Base-by-base conservation (phyloP, 2,797 vertebrate genomes). In the Neosalanx taihuensis region DNA sequence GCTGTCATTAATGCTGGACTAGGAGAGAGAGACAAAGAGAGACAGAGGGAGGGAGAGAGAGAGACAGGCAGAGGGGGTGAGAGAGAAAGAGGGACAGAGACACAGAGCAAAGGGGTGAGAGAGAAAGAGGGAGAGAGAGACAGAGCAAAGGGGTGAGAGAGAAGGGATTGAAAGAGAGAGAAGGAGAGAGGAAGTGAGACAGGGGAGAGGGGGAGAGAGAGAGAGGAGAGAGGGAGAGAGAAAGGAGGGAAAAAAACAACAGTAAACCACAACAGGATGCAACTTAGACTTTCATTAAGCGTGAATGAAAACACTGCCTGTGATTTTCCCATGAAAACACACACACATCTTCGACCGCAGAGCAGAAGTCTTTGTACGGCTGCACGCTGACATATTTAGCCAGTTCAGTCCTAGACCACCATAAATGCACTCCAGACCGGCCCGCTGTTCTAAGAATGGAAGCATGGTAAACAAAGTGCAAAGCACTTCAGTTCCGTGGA, bases 1-100 rank as follows among this genome's bases (percentile, higher is more conserved):
- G 7, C 89, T 86, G 0, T 99, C 98, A 0, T 94, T 97, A 85
- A 98, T 97, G 78, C 90, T 92, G 1, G 95, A 97, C 97, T 99
- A 81, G 30, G 31, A 64, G 31, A 69, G 29, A 53, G 64, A 56
- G n/a, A 35, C n/a, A 41, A 13, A 49, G 33, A 35, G 17, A 80
- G 31, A 26, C 3, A n/a, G 20, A 62, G 23, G n/a, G 67, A 67
- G 29, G 12, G 31, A 51, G 56, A 12, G 64, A 49, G 64, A 66
- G 64, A 58, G 51, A 58, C 51, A 53, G 46, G 3, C 17, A 29
- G 30, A 64, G 62, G 2, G 53, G 6, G 53, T 4, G 53, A 20
- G 53, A 20, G 18, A 3, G 53, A 57, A 6, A 18, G 53, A 4
- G 53, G 2, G 15, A 49, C 3, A 57, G 53, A 12, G 67, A 58